Percentiles rank a stretch among this genome's conserved stretches.
These are phyloP conservation scores for Drosophila fuyamai DNA, from an alignment of 1,140 invertebrate genomes.

Conservation along the genomic window DNA sequence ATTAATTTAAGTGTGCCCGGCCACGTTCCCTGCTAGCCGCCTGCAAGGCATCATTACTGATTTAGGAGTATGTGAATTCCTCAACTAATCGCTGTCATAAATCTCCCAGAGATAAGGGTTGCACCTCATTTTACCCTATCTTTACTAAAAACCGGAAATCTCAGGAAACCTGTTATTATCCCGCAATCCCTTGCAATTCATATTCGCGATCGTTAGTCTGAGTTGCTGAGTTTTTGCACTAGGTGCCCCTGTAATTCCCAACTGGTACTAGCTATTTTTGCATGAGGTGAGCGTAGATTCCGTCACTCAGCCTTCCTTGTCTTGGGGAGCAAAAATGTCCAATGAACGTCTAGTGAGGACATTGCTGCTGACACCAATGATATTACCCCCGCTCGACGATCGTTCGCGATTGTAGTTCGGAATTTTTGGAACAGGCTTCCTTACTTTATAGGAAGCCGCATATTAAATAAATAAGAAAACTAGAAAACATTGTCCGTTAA, in stretches of 20 bases:
- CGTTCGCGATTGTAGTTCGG: constrained; percentile 46
- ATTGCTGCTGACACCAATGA: constrained; percentile 81
- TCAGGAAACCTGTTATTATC: constrained; percentile 18
- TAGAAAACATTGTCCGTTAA: neutral
- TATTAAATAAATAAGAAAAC: constrained; percentile 36
- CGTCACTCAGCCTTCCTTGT: constrained; percentile 66
- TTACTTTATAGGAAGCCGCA: constrained; percentile 76
- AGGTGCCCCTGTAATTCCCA: constrained; percentile 53
- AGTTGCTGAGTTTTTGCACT: constrained; percentile 4
- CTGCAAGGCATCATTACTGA: neutral
- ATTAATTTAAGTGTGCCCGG: constrained; percentile 47
- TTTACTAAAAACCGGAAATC: constrained; percentile 8
- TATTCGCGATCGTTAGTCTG: constrained; percentile 18
- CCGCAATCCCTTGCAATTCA: constrained; percentile 11
- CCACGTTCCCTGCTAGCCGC: constrained; percentile 6
- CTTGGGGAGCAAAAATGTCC: constrained; percentile 79
- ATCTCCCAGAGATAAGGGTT: constrained; percentile 29
- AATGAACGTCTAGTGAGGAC: constrained; percentile 78
- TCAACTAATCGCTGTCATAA: constrained; percentile 17
- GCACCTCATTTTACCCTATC: constrained; percentile 1
- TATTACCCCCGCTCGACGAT: constrained; percentile 63
- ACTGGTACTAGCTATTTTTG: constrained; percentile 22
- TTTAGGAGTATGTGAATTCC: constrained; percentile 8
- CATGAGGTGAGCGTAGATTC: constrained; percentile 1
- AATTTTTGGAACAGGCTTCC: constrained; percentile 72